Conservation (phyloP, 2,888 invertebrate species). For the Lapara coniferarum region DNA sequence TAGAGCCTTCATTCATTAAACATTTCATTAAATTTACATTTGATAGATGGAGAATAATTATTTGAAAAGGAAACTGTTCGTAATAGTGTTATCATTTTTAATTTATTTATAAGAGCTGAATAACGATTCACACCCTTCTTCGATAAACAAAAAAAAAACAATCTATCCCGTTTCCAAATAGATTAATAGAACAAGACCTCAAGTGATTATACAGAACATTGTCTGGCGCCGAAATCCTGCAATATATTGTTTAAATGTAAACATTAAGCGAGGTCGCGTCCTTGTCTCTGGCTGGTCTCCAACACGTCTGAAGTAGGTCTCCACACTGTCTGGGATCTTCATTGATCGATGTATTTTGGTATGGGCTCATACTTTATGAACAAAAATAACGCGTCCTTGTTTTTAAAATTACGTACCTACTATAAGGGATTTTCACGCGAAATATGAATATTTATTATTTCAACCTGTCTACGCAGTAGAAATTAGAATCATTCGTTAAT, state of each 20-base stretch:
- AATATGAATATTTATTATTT: background rate
- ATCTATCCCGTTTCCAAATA: background rate
- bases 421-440: too few relatives aligned
- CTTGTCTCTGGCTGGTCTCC: conserved; percentile 15
- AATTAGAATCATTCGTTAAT: too few relatives aligned
- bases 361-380: background rate
- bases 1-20: too few relatives aligned
- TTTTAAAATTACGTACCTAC: too few relatives aligned
- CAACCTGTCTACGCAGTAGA: too few relatives aligned
- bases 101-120: too few relatives aligned
- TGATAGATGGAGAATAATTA: too few relatives aligned
- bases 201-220: background rate
- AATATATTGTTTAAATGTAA: background rate
- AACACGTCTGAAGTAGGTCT: background rate
- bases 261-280: background rate
- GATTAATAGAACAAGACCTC: background rate
- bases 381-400: background rate
- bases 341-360: conserved; percentile 15
- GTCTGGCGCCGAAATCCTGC: background rate
- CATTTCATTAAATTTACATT: too few relatives aligned
- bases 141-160: background rate
- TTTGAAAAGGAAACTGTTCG: too few relatives aligned
- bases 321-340: conserved; percentile 12
- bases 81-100: too few relatives aligned
- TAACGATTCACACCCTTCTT: background rate